Conservation (phyloP, 2,113 vertebrate genomes). For the Anthoscopus minutus region DNA sequence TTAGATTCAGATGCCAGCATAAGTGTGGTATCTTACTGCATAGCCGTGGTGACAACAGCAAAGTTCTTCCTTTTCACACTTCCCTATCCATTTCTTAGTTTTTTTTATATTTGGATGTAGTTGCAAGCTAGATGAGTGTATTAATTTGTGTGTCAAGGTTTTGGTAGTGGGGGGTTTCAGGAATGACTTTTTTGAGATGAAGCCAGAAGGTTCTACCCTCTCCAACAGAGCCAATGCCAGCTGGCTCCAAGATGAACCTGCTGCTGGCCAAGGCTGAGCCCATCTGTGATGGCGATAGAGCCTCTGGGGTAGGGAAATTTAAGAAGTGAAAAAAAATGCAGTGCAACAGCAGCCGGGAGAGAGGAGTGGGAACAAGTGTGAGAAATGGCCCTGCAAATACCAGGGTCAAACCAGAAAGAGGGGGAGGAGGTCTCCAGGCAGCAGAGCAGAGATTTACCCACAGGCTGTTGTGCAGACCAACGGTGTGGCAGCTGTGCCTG, state of each 20-base stretch:
- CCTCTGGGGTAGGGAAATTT: neutral
- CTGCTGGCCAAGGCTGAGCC: neutral
- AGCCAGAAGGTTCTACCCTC: neutral
- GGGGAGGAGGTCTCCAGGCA: fast-evolving
- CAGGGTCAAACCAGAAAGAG: neutral
- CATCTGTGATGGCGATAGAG: fast-evolving
- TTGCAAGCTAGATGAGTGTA: neutral
- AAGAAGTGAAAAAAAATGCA: neutral
- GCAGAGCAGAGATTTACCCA: fast-evolving
- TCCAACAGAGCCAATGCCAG: neutral
- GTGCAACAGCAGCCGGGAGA: neutral
- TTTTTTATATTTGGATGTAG: neutral
- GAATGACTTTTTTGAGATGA: neutral
- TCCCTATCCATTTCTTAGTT: neutral
- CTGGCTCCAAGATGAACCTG: fast-evolving
- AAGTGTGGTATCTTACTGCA: neutral
- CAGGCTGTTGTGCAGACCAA: neutral
- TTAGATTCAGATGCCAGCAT: neutral
- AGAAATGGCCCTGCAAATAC: neutral
- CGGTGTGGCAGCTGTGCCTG: neutral
- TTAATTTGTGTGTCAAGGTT: neutral
- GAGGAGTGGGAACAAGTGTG: neutral
- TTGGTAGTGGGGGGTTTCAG: neutral
- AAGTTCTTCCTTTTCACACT: neutral
- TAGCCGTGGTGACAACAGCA: neutral